Conservation (phyloP, 2,888 invertebrate genomes). For the Cabera pusaria region DNA sequence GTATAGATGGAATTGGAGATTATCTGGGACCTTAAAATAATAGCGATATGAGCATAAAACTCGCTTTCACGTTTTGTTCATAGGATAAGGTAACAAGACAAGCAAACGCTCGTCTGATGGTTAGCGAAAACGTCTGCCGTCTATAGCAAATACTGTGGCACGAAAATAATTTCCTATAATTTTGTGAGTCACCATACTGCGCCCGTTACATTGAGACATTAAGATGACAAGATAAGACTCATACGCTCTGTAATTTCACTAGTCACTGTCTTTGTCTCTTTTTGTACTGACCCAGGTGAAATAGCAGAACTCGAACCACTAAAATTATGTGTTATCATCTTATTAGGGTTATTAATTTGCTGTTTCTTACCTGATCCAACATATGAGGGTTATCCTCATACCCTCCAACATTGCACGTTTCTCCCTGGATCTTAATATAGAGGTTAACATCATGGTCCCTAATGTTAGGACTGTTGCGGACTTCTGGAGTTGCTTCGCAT, state of each 20-base stretch:
- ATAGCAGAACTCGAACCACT: no score
- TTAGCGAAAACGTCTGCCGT: no score
- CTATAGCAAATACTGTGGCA: no score
- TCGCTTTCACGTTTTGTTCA: no score
- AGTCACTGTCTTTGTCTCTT: no score
- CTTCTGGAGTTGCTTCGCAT: constrained; percentile 89
- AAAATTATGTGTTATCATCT: no score
- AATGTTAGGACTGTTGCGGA: constrained; percentile 90
- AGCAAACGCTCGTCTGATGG: no score
- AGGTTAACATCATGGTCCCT: constrained; percentile 93
- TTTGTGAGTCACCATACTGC: no score
- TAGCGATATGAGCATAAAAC: neutral
- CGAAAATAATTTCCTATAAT: constrained; percentile 2
- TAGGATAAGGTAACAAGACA: no score
- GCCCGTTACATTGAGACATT: no score
- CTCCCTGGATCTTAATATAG: constrained; percentile 93
- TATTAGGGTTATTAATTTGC: no score
- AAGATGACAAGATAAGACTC: constrained; percentile 92
- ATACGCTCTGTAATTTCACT: constrained; percentile 92
- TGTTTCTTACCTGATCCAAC: constrained; percentile 86
- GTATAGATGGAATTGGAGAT: constrained; percentile 92
- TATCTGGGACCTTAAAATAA: constrained; percentile 86
- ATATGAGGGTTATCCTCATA: constrained; percentile 94
- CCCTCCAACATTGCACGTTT: constrained; percentile 92
- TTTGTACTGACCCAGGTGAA: no score